Evolutionary conservation across 2,888 invertebrate genomes (phyloP).

Genomic region (Ametastegia equiseti): DNA sequence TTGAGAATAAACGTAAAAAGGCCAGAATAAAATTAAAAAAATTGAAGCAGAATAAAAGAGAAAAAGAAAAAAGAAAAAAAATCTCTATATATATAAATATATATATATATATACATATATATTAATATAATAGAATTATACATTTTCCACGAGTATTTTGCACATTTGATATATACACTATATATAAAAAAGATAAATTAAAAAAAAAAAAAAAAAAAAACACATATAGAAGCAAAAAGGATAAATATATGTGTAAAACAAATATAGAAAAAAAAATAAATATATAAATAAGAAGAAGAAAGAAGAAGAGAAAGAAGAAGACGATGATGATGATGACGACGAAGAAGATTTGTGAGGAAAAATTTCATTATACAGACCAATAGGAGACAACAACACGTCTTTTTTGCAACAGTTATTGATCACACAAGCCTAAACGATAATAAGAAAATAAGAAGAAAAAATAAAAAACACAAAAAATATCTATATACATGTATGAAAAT

Average conservation of each 20-base stretch:
- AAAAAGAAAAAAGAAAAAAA: conserved; percentile 6
- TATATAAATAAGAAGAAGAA: neutral
- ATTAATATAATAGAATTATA: conserved; percentile 57
- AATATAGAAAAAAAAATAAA: neutral
- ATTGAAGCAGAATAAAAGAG: neutral
- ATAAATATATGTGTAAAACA: neutral
- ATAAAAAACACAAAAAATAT: no score
- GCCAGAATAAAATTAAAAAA: neutral
- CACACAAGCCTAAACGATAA: no score
- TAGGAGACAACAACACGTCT: no score
- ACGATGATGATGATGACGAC: neutral
- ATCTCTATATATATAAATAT: conserved; percentile 56
- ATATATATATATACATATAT: conserved; percentile 60
- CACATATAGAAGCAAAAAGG: neutral
- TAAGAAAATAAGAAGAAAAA: no score
- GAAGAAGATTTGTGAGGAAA: no score
- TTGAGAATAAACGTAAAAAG: neutral
- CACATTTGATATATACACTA: conserved; percentile 72
- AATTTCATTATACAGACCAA: no score
- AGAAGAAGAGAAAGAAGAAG: neutral
- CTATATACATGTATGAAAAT: no score
- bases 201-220: conserved; percentile 50
- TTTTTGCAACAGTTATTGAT: no score
- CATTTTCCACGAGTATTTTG: conserved; percentile 75
- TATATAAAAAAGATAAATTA: conserved; percentile 50